phyloP scores from a whole-genome alignment of 2,797 vertebrate species.

The Scolopax bukidnonensis region DNA sequence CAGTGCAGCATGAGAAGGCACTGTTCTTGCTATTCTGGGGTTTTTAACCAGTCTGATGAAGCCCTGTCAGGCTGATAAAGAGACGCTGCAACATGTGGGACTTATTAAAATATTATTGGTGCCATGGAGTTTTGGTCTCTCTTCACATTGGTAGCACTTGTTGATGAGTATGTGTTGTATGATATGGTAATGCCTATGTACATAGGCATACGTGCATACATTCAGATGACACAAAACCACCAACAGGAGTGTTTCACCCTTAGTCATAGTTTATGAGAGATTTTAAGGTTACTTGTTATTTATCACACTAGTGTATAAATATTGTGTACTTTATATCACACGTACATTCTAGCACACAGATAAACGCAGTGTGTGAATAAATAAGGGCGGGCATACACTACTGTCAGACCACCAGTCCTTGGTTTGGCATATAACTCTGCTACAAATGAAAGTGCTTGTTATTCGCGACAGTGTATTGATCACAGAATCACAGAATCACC shows the following conservation, averaged over 20 bases:
- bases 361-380: neutral
- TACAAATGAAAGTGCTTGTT: neutral
- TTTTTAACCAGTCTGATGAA: neutral
- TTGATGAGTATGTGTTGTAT: neutral
- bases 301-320: neutral
- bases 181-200: neutral
- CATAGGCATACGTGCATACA: rapidly evolving
- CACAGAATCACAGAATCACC: too few relatives aligned
- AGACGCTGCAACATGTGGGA: neutral
- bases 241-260: neutral
- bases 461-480: neutral
- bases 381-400: neutral
- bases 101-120: neutral
- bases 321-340: neutral
- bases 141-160: neutral
- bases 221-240: neutral
- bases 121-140: neutral
- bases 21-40: neutral
- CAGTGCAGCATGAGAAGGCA: neutral
- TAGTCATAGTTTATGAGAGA: neutral
- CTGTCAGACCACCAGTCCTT: neutral
- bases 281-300: neutral
- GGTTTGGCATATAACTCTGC: neutral
- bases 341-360: neutral
- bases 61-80: rapidly evolving